Percentiles rank a stretch among this genome's conserved stretches.
phyloP scores from a whole-genome alignment of 2,888 invertebrate species.

The Meteorus colon region DNA sequence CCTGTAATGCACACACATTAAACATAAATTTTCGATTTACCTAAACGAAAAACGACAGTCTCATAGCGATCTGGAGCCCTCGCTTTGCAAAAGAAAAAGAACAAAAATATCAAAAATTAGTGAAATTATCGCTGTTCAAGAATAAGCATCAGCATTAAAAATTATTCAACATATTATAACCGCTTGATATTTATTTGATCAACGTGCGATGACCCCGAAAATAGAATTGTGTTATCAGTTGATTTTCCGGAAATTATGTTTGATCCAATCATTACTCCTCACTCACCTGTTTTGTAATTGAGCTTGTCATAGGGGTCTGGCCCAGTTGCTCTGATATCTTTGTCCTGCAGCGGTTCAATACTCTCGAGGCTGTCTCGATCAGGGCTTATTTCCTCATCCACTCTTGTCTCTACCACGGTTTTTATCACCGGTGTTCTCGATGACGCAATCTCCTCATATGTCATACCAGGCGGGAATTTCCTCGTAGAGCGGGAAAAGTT shows the following conservation, averaged over 20 bases:
- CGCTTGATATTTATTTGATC: background rate
- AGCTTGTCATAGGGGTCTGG: conserved; percentile 74
- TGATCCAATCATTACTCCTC: background rate
- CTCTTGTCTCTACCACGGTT: conserved; percentile 55
- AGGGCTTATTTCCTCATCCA: conserved; percentile 60
- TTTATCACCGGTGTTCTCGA: conserved; percentile 60
- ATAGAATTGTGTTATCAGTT: background rate
- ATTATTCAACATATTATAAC: conserved; percentile 15
- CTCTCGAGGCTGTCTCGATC: conserved; percentile 67
- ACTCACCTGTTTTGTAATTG: conserved; percentile 71
- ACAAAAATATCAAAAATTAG: conserved; percentile 33
- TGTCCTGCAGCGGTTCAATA: conserved; percentile 69
- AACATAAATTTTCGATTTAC: conserved; percentile 64
- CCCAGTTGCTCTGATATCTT: conserved; percentile 71
- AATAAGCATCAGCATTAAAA: conserved; percentile 13
- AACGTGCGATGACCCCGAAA: background rate
- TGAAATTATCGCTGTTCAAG: background rate
- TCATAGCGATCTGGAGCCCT: conserved; percentile 72
- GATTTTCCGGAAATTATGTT: background rate
- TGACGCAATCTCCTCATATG: conserved; percentile 70
- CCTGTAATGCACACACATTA: conserved; percentile 50
- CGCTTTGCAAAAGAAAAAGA: conserved; percentile 61
- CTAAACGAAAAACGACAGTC: conserved; percentile 71
- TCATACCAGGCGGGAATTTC: conserved; percentile 70
- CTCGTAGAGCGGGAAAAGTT: conserved; percentile 60